Percentiles rank a stretch among this genome's conserved stretches.
phyloP scores from a whole-genome alignment of 2,113 vertebrate species.

The Helogale parvula region DNA sequence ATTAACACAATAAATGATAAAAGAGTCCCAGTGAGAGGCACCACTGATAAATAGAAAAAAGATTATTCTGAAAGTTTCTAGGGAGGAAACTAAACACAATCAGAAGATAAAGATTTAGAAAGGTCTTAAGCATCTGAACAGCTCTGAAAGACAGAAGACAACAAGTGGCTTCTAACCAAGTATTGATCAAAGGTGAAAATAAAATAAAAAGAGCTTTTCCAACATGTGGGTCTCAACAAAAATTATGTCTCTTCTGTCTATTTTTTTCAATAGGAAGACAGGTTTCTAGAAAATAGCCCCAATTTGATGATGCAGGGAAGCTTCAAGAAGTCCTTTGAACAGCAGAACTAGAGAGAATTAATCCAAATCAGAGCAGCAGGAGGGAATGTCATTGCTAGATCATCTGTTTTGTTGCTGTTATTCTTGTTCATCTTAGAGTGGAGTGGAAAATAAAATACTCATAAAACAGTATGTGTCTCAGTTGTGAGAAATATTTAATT shows the following conservation, averaged over 20 bases:
- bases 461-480: background rate
- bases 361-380: background rate
- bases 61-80: background rate
- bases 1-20: background rate
- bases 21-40: background rate
- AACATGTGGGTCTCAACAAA: background rate
- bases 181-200: background rate
- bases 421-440: background rate
- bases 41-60: background rate
- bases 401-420: background rate
- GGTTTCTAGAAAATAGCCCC: background rate
- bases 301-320: background rate
- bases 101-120: background rate
- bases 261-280: background rate
- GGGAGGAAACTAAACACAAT: background rate
- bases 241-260: background rate
- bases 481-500: background rate
- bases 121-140: background rate
- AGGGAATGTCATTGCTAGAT: background rate
- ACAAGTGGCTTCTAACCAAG: background rate
- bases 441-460: background rate
- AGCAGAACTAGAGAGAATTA: background rate
- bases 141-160: background rate
- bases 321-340: background rate
- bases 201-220: background rate